Base-by-base conservation (phyloP, 2,113 vertebrate species). In the Mirza zaza region DNA sequence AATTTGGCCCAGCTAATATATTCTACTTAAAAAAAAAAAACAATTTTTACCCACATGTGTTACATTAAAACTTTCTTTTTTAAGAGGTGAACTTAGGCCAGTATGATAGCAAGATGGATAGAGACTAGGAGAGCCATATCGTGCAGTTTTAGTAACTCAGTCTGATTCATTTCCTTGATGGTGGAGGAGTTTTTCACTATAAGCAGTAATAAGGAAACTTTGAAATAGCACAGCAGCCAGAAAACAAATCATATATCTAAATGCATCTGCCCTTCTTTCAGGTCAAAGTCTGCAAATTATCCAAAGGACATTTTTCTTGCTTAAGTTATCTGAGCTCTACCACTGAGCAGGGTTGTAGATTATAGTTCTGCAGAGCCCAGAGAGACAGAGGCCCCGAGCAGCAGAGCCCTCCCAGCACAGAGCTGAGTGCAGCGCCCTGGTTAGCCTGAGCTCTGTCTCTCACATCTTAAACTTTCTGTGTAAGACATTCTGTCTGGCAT, bases 261-360 rank as follows among this genome's bases (percentile, higher is more conserved):
- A 97, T 98, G 97, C 29, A 95, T 97, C 95, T 97, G 96, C 93
- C 95, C 97, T 96, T 89, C n/a, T 67, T 94, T 93, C 57, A 91
- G 96, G 93, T 97, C 97, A 97, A 76, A 93, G 67, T 83, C 97
- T 97, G 93, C 27, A 96, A 92, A 97, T 93, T 84, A 84, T 96
- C 96, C 92, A 91, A 77, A 75, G 50, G 82, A 94, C 85, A 71
- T 88, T 91, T 97, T 97, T 94, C 79, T 97, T 96, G 32, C 89
- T 96, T 96, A 73, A 80, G 67, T 95, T 95, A 92, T 91, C 71
- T 87, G 85, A 88, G 36, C 87, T 82, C 48, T 80, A 71, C n/a
- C 71, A 50, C 45, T 0, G 18, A 76, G n/a, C 55, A 90, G 84
- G 3, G 65, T 27, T 73, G 8, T 25, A 6, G 59, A 9, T 71